Base-by-base conservation (phyloP, 1,140 invertebrate species). In the Delia radicum region DNA sequence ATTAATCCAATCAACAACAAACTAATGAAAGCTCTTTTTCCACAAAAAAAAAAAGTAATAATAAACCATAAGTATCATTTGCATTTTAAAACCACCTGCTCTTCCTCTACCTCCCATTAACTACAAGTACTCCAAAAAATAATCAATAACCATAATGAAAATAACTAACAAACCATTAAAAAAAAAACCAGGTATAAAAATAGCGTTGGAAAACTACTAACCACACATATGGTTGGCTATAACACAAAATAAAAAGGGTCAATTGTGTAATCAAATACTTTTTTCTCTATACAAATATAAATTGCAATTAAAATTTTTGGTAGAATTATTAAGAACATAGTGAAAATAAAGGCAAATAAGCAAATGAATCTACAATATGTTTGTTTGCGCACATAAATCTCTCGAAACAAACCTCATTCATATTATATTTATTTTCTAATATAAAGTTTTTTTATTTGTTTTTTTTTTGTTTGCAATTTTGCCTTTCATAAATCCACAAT, bases 131-230 rank as follows among this genome's bases (percentile, higher is more conserved):
- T 24, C 26, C 21, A 13, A 33, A 31, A 33, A 69, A 33, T 33
- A 69, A 33, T 69, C 65, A n/a, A 69, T 69, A 69, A 69, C 65
- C 65, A 69, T 37, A 69, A 69, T 69, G 8, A 31, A 69, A 33
- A 69, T 69, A 69, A 69, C 65, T 69, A 69, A 33, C 65, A 55
- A 55, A 55, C 48, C 48, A 55, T 21, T 55, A 21, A 55, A 55
- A 55, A 55, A 55, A 55, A 55, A 55, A 55, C 18, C 18, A 21
- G 18, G 48, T 21, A 24, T 21, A 55, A 55, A 55, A 55, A 55
- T 10, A 55, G 48, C 48, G 48, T n/a, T 55, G 18, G 48, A 55
- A 55, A n/a, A n/a, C n/a, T n/a, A 55, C 48, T 55, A 55, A 55
- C 48, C 48, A 21, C 48, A 55, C 18, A 55, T 55, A 55, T 55